A percentile compares a stretch with the other conserved stretches of the same genome.
Evolutionary conservation across 2,113 vertebrate genomes (phyloP).

Genomic region (human): GRCh38 chrX:108274001-108274500

Average conservation of each 20-base stretch:
- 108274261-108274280: background rate
- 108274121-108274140: background rate
- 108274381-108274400: background rate
- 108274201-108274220: background rate
- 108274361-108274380: background rate
- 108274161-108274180: background rate
- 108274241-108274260: background rate
- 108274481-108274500: background rate
- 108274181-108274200: background rate
- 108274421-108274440: background rate
- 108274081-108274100: slow-evolving; percentile 7
- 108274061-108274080: background rate
- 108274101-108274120: background rate
- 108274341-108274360: background rate
- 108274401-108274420: background rate
- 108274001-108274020: slow-evolving; percentile 37
- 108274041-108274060: background rate
- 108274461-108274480: background rate
- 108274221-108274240: background rate
- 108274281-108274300: background rate
- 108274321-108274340: background rate
- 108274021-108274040: background rate
- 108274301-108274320: background rate
- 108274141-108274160: background rate
- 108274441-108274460: background rate